These are phyloP conservation scores for Nephrotoma guestfalica DNA, from an alignment of 2,888 invertebrate genomes.

Conservation along the genomic window DNA sequence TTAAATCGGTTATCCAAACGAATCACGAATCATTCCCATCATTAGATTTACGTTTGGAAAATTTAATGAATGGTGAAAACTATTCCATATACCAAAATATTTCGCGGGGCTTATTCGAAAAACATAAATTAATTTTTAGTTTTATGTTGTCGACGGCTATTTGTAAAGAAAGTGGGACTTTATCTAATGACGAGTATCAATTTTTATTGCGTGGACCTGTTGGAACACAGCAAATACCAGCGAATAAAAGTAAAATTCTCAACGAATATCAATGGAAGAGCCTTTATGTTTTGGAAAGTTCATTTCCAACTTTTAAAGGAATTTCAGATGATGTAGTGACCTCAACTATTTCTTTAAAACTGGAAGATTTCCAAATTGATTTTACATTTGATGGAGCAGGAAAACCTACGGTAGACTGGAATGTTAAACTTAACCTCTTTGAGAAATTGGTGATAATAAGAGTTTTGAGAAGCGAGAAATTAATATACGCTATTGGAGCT, in stretches of 20 bases:
- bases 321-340: slow-evolving; percentile 37
- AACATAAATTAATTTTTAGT: slow-evolving; percentile 79
- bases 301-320: slow-evolving; percentile 39
- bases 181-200: slow-evolving; percentile 53
- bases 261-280: slow-evolving; percentile 56
- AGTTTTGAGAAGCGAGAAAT: slow-evolving; percentile 61
- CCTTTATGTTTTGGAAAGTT: slow-evolving; percentile 44
- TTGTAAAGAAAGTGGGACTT: slow-evolving; percentile 40
- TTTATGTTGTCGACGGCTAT: slow-evolving; percentile 70
- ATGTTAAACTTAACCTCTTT: slow-evolving; percentile 46
- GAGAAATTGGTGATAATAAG: slow-evolving; percentile 71
- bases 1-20: slow-evolving; percentile 64
- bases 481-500: slow-evolving; percentile 66
- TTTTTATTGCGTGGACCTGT: slow-evolving; percentile 64
- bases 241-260: slow-evolving; percentile 23
- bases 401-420: slow-evolving; percentile 37
- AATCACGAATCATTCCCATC: slow-evolving; percentile 48
- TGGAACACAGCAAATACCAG: slow-evolving; percentile 26
- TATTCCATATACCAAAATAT: slow-evolving; percentile 73
- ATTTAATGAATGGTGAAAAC: slow-evolving; percentile 62
- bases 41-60: slow-evolving; percentile 50
- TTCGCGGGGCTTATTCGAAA: slow-evolving; percentile 79
- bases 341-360: slow-evolving; percentile 38
- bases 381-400: not conserved
- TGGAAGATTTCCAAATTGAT: slow-evolving; percentile 38